These are phyloP conservation scores for Tetropium fuscum DNA, from an alignment of 2,888 invertebrate genomes.

Conservation along the genomic window DNA sequence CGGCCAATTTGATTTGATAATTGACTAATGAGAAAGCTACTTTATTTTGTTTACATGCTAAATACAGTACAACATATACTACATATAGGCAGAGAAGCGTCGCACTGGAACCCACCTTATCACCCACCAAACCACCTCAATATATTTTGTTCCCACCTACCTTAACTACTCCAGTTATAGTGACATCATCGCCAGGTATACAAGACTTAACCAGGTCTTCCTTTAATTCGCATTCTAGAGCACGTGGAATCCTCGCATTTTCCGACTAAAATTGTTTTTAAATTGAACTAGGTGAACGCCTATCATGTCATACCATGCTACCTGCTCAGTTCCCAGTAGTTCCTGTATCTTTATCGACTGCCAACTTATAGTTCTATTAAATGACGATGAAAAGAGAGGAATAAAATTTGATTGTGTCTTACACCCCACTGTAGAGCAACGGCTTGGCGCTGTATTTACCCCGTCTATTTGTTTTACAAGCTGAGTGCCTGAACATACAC, in stretches of 20 bases:
- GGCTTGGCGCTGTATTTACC: slow-evolving; percentile 71
- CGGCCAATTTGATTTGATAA: neutral
- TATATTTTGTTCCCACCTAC: no score
- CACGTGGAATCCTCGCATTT: slow-evolving; percentile 80
- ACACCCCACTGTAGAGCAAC: slow-evolving; percentile 71
- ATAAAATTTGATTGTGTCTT: slow-evolving; percentile 73
- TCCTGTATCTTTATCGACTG: slow-evolving; percentile 89
- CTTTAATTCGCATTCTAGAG: slow-evolving; percentile 87
- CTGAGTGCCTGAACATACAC: slow-evolving; percentile 75
- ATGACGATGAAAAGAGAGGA: slow-evolving; percentile 73
- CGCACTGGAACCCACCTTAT: no score
- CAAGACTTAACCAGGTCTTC: slow-evolving; percentile 87
- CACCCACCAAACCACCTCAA: no score
- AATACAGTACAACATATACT: no score
- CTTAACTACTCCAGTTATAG: slow-evolving; percentile 88
- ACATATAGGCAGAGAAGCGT: no score
- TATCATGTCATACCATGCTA: slow-evolving; percentile 50
- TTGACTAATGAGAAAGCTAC: neutral
- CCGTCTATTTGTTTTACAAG: slow-evolving; percentile 75
- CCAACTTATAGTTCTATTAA: slow-evolving; percentile 81
- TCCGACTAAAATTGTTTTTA: slow-evolving; percentile 68
- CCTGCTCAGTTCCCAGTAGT: slow-evolving; percentile 76
- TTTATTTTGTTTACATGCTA: no score
- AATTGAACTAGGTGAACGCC: slow-evolving; percentile 13
- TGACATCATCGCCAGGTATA: slow-evolving; percentile 89